These are phyloP conservation scores for Leguminivora glycinivorella DNA, from an alignment of 1,140 invertebrate genomes.

Conservation along the genomic window DNA sequence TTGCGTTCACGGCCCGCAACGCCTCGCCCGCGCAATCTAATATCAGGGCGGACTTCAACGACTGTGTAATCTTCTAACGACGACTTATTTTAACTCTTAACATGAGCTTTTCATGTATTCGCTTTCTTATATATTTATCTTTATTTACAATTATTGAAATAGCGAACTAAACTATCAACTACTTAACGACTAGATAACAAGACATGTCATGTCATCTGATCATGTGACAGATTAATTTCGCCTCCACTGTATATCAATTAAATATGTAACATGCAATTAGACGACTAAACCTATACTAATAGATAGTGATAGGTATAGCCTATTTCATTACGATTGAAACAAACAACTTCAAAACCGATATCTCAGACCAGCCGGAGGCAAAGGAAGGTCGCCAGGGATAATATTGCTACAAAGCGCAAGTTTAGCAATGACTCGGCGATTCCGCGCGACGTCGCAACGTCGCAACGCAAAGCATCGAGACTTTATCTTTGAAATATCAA, in stretches of 20 bases:
- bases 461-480: conserved; percentile 41
- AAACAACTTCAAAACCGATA: conserved; percentile 33
- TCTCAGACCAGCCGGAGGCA: conserved; percentile 29
- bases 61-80: not conserved
- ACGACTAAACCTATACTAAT: conserved; percentile 19
- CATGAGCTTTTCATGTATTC: no score
- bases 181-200: not conserved
- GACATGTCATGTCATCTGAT: not conserved
- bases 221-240: conserved; percentile 11
- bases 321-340: conserved; percentile 3
- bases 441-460: conserved; percentile 45
- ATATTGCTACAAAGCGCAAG: conserved; percentile 57
- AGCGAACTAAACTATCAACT: no score
- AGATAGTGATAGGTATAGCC: not conserved
- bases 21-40: conserved; percentile 35
- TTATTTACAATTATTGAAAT: not conserved
- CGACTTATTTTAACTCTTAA: no score
- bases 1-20: conserved; percentile 35
- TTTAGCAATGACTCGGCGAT: conserved; percentile 55
- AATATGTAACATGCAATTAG: conserved; percentile 27
- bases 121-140: not conserved
- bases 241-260: conserved; percentile 7
- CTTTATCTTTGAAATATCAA: conserved; percentile 57
- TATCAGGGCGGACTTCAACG: not conserved
- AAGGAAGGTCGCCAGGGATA: conserved; percentile 41